Evolutionary conservation across 2,888 invertebrate genomes (phyloP).

Genomic region (Amphimallon solstitiale): DNA sequence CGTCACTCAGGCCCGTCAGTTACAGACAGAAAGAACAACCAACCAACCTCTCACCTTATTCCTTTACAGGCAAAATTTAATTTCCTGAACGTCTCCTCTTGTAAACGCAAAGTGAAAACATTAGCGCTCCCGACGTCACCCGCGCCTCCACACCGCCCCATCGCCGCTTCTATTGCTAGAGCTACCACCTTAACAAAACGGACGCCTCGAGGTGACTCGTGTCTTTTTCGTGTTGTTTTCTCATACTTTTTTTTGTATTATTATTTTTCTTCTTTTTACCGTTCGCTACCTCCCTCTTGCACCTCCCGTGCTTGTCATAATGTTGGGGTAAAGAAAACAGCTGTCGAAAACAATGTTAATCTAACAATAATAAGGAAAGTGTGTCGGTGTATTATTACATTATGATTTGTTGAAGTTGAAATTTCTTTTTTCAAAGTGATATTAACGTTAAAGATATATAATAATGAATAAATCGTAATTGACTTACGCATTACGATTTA

Average conservation of each 20-base stretch:
- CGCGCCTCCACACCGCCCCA: not conserved
- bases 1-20: constrained; percentile 60
- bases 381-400: too few species aligned
- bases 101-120: constrained; percentile 62
- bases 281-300: not conserved
- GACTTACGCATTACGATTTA: too few species aligned
- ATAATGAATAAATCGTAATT: too few species aligned
- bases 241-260: not conserved
- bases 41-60: constrained; percentile 64
- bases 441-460: too few species aligned
- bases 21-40: constrained; percentile 62
- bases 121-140: constrained; percentile 60
- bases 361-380: constrained; percentile 51
- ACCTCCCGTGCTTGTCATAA: not conserved
- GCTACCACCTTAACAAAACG: constrained; percentile 15
- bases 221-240: not conserved
- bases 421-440: too few species aligned
- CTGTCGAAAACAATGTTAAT: constrained; percentile 60
- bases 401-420: too few species aligned
- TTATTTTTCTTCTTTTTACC: not conserved
- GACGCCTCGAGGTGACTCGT: constrained; percentile 10
- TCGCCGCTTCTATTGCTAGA: not conserved
- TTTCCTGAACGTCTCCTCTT: constrained; percentile 63
- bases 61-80: constrained; percentile 64
- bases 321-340: constrained; percentile 5